Conservation (phyloP, 2,888 invertebrate genomes). For the Epinotia ramella region DNA sequence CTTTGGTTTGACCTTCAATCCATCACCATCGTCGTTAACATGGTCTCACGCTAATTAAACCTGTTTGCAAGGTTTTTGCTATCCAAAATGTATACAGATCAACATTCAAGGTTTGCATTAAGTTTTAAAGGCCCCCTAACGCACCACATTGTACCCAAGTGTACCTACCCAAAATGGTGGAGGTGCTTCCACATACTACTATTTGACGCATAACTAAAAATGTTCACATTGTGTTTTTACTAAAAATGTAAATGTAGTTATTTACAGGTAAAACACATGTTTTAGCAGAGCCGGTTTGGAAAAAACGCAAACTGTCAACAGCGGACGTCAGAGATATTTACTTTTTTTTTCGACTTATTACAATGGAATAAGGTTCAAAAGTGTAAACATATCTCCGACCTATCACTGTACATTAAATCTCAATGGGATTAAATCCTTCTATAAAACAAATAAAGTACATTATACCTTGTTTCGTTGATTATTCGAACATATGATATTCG, state of each 20-base stretch:
- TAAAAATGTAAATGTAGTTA: neutral
- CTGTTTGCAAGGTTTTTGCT: constrained; percentile 26
- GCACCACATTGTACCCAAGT: too few relatives aligned
- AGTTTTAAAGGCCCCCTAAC: constrained; percentile 13
- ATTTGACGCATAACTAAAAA: neutral
- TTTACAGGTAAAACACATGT: neutral
- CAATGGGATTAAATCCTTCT: too few relatives aligned
- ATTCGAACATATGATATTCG: too few relatives aligned
- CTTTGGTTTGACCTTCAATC: constrained; percentile 26
- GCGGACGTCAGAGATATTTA: too few relatives aligned
- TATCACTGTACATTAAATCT: too few relatives aligned
- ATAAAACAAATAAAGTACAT: too few relatives aligned
- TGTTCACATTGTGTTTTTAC: neutral
- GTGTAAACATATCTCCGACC: too few relatives aligned
- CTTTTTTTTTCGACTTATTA: too few relatives aligned
- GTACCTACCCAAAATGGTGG: too few relatives aligned
- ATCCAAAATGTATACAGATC: constrained; percentile 31
- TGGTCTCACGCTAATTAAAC: neutral
- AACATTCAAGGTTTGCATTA: constrained; percentile 28
- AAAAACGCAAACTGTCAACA: neutral
- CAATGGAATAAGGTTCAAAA: too few relatives aligned
- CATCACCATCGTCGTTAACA: neutral
- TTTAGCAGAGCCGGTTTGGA: neutral
- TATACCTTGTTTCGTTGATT: too few relatives aligned
- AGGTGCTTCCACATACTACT: too few relatives aligned